Evolutionary conservation across 2,113 vertebrate species (phyloP), one percentile per base, ranked within the genome.

Genomic region (Dryoscopus gambensis): DNA sequence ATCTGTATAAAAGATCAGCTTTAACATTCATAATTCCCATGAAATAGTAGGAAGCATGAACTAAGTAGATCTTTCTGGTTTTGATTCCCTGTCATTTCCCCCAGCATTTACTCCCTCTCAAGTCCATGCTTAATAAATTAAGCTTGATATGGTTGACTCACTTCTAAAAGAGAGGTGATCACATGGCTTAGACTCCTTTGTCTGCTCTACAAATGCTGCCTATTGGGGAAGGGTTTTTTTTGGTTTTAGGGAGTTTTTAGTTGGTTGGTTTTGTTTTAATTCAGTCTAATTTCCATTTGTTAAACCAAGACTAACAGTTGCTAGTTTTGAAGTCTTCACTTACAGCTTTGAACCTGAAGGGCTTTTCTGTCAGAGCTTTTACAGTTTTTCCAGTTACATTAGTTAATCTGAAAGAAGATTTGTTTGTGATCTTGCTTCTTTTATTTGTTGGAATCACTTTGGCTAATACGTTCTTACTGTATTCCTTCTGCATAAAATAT

Each of bases 171-270:
- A 60, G 40, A 73, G 44, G 4, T 9, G 8, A 24, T 87, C 31
- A 31, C 28, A 6, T 68, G 23, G 21, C 42, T 76, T 19, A 18
- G 5, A 14, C 7, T 87, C 13, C 8, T 60, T 64, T 91, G 18
- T 31, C 47, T 76, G 25, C 25, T 63, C 11, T 88, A 15, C 11
- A 74, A 15, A n/a, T 82, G 39, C 28, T 33, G 59, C 4, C 10
- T 73, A 7, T 35, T 39, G 18, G 37, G 20, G 7, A 44, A 31
- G 5, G 3, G 0, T 2, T 55, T n/a, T 31, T 31, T 39, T 31
- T 55, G 1, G 3, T 7, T 53, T 62, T 47, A 6, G 2, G 11
- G 7, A 0, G 1, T 3, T 49, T 11, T 35, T 31, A 21, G 10
- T 33, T 86, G 19, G 6, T 31, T 55, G 7, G 3, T 37, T 74